Evolutionary conservation across 2,113 vertebrate genomes (phyloP).

Genomic region (Arothron firmamentum): DNA sequence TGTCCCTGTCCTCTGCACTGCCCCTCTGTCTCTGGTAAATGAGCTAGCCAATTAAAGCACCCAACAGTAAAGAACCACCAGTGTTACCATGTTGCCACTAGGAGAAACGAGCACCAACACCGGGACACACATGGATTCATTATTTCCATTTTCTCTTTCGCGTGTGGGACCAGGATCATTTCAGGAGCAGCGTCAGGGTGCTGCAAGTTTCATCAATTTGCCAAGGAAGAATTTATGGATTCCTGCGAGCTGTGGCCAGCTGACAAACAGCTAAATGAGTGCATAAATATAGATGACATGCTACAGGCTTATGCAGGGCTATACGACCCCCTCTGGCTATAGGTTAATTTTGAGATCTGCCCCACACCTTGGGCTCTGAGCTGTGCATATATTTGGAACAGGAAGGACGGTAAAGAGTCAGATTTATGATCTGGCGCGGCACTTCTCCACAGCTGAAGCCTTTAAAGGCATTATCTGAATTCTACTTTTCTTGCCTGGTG

Average conservation of each 20-base stretch:
- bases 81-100: no score
- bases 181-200: conserved; percentile 4
- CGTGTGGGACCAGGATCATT: conserved; percentile 21
- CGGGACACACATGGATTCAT: neutral
- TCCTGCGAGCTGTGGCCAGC: conserved; percentile 41
- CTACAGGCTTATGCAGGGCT: conserved; percentile 53
- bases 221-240: conserved; percentile 41
- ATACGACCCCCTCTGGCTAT: conserved; percentile 48
- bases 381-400: conserved; percentile 23
- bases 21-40: conserved; percentile 41
- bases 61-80: conserved; percentile 6
- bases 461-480: conserved; percentile 16
- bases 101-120: no score
- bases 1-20: conserved; percentile 50
- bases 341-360: conserved; percentile 35
- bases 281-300: conserved; percentile 65
- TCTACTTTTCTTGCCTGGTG: conserved; percentile 7
- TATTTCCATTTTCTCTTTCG: neutral
- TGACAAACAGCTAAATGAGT: conserved; percentile 62
- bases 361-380: conserved; percentile 36
- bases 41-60: conserved; percentile 42
- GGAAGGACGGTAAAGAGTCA: neutral
- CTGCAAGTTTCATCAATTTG: conserved; percentile 49
- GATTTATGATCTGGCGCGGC: conserved; percentile 31
- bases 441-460: neutral